Evolutionary conservation across 2,797 vertebrate genomes (phyloP).

Genomic region (Lacerta bilineata): DNA sequence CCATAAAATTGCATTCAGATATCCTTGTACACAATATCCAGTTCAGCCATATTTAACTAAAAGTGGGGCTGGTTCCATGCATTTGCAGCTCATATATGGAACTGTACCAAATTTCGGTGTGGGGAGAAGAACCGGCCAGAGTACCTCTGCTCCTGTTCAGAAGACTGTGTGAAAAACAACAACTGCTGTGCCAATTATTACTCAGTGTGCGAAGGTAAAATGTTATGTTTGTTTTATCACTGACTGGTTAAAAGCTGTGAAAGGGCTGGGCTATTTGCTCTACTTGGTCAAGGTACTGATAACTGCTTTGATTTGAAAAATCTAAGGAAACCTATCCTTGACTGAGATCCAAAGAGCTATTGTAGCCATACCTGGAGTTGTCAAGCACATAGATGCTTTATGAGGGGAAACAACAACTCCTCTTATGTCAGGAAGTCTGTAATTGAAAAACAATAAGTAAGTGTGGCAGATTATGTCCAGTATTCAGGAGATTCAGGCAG

Average conservation of each 20-base stretch:
- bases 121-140: slow-evolving; percentile 81
- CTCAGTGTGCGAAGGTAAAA: slow-evolving; percentile 80
- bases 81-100: slow-evolving; percentile 80
- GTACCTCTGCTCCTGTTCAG: slow-evolving; percentile 82
- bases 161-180: slow-evolving; percentile 79
- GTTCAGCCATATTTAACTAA: background rate
- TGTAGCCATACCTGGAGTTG: background rate
- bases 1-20: background rate
- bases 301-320: slow-evolving; percentile 3
- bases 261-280: background rate
- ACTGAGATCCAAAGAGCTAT: background rate
- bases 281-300: background rate
- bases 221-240: background rate
- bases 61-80: background rate
- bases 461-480: background rate
- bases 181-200: slow-evolving; percentile 84
- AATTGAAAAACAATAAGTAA: background rate
- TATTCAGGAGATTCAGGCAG: background rate
- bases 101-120: slow-evolving; percentile 84
- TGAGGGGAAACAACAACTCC: no score
- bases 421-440: background rate
- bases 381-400: no score
- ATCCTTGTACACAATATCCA: background rate
- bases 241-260: slow-evolving; percentile 24
- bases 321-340: background rate